Evolutionary conservation across 2,113 vertebrate genomes (phyloP).

Genomic region (Pterocles burchelli): DNA sequence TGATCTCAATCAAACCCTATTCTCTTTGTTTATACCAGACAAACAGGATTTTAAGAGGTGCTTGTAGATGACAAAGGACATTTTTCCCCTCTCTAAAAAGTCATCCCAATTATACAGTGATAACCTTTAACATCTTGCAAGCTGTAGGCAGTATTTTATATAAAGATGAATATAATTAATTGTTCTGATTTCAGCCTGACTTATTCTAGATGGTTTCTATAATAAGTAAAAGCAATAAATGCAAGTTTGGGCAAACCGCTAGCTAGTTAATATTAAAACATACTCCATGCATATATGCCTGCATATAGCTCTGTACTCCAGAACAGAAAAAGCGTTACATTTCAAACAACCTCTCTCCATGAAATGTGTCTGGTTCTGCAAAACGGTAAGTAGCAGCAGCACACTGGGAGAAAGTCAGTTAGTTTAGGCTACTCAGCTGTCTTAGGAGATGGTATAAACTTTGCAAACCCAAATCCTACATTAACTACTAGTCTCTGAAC

Average conservation of each 20-base stretch:
- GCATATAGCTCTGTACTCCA: neutral
- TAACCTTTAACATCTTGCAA: constrained; percentile 25
- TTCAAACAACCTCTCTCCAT: neutral
- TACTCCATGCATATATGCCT: neutral
- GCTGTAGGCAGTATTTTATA: neutral
- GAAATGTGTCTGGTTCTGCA: neutral
- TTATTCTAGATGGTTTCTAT: neutral
- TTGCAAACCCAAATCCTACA: constrained; percentile 8
- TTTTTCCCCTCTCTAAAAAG: neutral
- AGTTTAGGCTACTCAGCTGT: constrained; percentile 8
- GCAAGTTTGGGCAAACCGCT: neutral
- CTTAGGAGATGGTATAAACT: constrained; percentile 4
- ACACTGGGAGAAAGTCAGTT: neutral
- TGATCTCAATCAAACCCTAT: constrained; percentile 56
- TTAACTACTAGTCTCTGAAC: neutral
- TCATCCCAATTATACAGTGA: constrained; percentile 9
- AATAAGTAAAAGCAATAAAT: constrained; percentile 13
- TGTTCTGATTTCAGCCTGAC: constrained; percentile 2
- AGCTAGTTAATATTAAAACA: neutral
- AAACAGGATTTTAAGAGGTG: constrained; percentile 33
- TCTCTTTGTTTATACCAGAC: constrained; percentile 55
- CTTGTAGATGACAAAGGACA: neutral
- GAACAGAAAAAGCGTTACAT: neutral
- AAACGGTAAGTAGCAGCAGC: neutral
- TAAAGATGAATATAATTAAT: constrained; percentile 5